phyloP scores from a whole-genome alignment of 1,140 invertebrate species.

The Dufourea novaeangliae region DNA sequence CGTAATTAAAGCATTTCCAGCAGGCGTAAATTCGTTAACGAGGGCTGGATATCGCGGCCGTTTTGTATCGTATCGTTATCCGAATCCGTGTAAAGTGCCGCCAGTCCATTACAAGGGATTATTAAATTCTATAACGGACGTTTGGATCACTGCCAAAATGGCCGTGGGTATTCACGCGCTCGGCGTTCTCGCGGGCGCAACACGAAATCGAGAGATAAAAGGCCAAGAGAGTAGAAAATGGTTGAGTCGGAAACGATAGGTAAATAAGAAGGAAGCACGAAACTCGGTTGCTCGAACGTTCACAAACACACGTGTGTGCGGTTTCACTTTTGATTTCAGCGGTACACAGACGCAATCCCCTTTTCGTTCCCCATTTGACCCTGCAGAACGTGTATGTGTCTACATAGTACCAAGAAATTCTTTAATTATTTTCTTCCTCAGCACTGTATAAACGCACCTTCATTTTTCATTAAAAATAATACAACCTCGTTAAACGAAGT shows the following conservation, averaged over 20 bases:
- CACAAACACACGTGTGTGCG: neutral
- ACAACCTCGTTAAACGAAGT: neutral
- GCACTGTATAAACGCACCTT: too few species aligned
- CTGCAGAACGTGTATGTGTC: too few species aligned
- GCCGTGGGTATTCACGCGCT: neutral
- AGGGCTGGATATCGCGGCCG: constrained; percentile 7
- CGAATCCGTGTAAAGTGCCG: constrained; percentile 25
- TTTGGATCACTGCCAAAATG: constrained; percentile 47
- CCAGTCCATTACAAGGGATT: constrained; percentile 51
- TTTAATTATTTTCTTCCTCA: too few species aligned
- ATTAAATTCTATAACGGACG: constrained; percentile 58
- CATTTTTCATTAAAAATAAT: neutral
- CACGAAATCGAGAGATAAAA: constrained; percentile 24
- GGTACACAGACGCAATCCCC: neutral
- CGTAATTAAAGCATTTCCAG: constrained; percentile 1
- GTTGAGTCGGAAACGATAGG: neutral
- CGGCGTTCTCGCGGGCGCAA: neutral
- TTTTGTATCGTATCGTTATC: constrained; percentile 31
- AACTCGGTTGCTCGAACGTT: neutral
- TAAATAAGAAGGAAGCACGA: constrained; percentile 10
- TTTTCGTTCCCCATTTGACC: too few species aligned
- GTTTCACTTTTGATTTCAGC: neutral
- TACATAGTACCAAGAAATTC: neutral
- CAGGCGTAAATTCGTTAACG: constrained; percentile 33
- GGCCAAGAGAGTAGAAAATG: constrained; percentile 13